phyloP scores from a whole-genome alignment of 2,797 vertebrate species.

The Pangasius mekongensis region DNA sequence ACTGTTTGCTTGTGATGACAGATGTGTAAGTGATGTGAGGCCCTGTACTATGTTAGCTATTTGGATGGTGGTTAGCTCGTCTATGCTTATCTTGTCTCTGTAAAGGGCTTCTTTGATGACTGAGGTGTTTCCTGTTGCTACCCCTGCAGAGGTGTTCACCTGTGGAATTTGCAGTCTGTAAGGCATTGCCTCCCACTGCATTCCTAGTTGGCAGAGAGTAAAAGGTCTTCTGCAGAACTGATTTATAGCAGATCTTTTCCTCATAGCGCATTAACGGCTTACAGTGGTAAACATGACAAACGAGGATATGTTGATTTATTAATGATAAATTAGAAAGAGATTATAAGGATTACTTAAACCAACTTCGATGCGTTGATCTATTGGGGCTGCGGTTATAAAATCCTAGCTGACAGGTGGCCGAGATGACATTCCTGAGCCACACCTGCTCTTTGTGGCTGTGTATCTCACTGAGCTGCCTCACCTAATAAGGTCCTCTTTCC shows the following conservation, averaged over 20 bases:
- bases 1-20: slow-evolving; percentile 36
- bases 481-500: slow-evolving; percentile 27
- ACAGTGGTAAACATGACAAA: background rate
- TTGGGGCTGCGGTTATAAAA: slow-evolving; percentile 3
- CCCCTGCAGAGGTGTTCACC: slow-evolving; percentile 39
- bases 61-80: slow-evolving; percentile 33
- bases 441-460: slow-evolving; percentile 15
- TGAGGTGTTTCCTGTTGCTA: slow-evolving; percentile 44
- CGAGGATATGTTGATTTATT: background rate
- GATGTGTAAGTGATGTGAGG: slow-evolving; percentile 38
- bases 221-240: background rate
- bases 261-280: background rate
- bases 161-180: slow-evolving; percentile 46
- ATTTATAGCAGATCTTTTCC: background rate
- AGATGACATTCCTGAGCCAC: slow-evolving; percentile 40
- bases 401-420: slow-evolving; percentile 33
- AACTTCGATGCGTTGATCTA: background rate
- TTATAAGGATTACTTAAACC: background rate
- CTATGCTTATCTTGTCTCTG: slow-evolving; percentile 45
- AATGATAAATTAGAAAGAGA: background rate
- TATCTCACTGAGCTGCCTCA: slow-evolving; percentile 19
- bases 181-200: slow-evolving; percentile 46
- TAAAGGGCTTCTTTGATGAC: slow-evolving; percentile 45
- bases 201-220: slow-evolving; percentile 40
- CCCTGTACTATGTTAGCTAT: slow-evolving; percentile 50